phyloP scores from a whole-genome alignment of 2,113 vertebrate species.

The Hippocampus comes region DNA sequence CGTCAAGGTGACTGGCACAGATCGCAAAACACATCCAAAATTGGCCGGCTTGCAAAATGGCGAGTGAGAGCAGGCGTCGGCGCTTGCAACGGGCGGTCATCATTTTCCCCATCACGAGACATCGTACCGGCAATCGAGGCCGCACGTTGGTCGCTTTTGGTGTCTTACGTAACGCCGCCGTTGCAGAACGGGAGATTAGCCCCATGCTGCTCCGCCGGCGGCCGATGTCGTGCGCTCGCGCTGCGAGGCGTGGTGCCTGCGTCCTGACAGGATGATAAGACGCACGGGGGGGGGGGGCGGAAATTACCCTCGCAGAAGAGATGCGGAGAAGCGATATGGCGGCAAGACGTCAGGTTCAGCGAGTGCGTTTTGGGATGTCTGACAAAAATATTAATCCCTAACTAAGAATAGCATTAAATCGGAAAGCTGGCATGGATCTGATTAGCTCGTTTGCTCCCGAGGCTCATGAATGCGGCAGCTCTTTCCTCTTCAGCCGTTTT shows the following conservation, averaged over 20 bases:
- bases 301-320: slow-evolving; percentile 27
- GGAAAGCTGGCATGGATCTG: neutral
- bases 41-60: slow-evolving; percentile 23
- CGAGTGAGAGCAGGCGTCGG: slow-evolving; percentile 11
- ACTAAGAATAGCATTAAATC: slow-evolving; percentile 15
- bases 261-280: slow-evolving; percentile 49
- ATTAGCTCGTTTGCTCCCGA: slow-evolving; percentile 25
- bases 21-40: slow-evolving; percentile 57
- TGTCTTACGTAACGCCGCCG: slow-evolving; percentile 61
- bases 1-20: slow-evolving; percentile 68
- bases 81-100: neutral
- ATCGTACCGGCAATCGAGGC: slow-evolving; percentile 34
- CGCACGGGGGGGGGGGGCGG: neutral
- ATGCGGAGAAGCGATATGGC: slow-evolving; percentile 17
- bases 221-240: slow-evolving; percentile 30
- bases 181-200: slow-evolving; percentile 53
- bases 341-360: slow-evolving; percentile 3
- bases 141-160: slow-evolving; percentile 27
- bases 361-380: neutral
- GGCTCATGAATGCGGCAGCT: slow-evolving; percentile 43
- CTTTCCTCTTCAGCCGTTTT: slow-evolving; percentile 11
- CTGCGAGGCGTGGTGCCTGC: slow-evolving; percentile 21
- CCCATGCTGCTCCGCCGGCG: slow-evolving; percentile 25
- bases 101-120: slow-evolving; percentile 14
- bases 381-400: slow-evolving; percentile 20